Percentiles rank a stretch among this genome's conserved stretches.
These are phyloP conservation scores for Alligator mississippiensis DNA, from an alignment of 2,113 vertebrate genomes.

Conservation along the genomic window DNA sequence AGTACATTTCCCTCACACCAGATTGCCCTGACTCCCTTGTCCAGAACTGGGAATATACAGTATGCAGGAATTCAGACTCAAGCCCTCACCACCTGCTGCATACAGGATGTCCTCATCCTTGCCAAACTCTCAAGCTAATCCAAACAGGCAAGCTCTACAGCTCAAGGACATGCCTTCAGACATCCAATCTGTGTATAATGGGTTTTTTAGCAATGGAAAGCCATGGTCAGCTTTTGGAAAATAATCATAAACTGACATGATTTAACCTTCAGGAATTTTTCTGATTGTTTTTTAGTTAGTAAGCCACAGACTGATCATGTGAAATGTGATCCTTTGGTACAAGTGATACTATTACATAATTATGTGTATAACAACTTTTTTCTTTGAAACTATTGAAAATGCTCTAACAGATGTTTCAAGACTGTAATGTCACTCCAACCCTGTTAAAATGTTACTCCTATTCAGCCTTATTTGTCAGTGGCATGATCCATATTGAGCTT, in stretches of 20 bases:
- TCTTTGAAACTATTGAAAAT: background rate
- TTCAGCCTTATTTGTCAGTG: background rate
- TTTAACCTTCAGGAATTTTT: background rate
- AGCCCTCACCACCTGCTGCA: no score
- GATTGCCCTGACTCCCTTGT: no score
- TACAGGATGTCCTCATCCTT: no score
- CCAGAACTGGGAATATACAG: no score
- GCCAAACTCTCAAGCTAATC: no score
- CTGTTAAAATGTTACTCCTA: background rate
- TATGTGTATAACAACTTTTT: constrained; percentile 4
- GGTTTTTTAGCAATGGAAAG: background rate
- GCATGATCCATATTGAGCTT: background rate
- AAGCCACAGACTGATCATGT: background rate
- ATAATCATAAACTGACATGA: background rate
- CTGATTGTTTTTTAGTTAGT: constrained; percentile 4
- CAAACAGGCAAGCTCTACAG: no score
- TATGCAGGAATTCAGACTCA: no score
- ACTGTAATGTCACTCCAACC: background rate
- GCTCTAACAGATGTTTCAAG: background rate
- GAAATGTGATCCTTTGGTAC: background rate
- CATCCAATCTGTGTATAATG: no score
- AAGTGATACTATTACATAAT: background rate
- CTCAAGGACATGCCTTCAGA: no score
- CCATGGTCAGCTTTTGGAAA: background rate
- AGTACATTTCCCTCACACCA: no score